These are phyloP conservation scores for Pangasius mekongensis DNA, from an alignment of 2,797 vertebrate species.

Conservation along the genomic window DNA sequence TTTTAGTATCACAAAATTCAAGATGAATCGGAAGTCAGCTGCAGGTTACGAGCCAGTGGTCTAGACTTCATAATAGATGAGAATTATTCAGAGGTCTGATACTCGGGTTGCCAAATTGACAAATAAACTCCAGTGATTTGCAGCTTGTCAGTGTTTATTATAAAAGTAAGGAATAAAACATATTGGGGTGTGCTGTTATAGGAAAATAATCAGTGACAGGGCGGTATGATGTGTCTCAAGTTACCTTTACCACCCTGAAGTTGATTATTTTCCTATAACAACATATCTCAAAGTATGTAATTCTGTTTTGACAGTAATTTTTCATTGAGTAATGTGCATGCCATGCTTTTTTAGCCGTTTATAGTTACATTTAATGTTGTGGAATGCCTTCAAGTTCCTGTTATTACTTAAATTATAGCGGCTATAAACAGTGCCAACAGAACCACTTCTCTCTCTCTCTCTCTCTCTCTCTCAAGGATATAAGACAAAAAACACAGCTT, in stretches of 20 bases:
- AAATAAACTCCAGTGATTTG: neutral
- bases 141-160: neutral
- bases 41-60: neutral
- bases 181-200: no score
- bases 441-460: neutral
- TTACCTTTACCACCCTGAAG: neutral
- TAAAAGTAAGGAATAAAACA: neutral
- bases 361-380: neutral
- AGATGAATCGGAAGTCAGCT: constrained; percentile 12
- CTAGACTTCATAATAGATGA: neutral
- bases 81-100: neutral
- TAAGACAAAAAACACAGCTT: neutral
- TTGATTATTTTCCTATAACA: neutral
- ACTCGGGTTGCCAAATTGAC: neutral
- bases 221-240: neutral
- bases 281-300: no score
- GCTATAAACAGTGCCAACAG: neutral
- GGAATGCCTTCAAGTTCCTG: neutral
- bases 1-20: constrained; percentile 10
- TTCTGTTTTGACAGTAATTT: neutral
- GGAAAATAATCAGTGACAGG: neutral
- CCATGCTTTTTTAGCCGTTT: neutral
- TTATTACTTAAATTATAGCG: neutral
- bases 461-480: neutral
- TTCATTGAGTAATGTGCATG: neutral